Evolutionary conservation across 2,888 invertebrate species (phyloP).

Genomic region (Nymphalis polychloros): DNA sequence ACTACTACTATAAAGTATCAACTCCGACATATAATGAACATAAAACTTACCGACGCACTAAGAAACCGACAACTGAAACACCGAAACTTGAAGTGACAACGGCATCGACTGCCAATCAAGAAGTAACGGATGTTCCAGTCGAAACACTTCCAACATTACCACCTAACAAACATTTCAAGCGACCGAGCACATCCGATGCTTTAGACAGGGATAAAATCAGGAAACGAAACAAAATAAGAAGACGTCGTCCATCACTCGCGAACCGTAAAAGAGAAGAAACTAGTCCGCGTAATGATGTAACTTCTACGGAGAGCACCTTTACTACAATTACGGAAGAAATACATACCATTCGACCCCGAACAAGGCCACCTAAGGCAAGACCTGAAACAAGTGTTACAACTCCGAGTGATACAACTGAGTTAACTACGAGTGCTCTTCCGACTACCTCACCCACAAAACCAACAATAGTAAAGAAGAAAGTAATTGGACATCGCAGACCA

Average conservation of each 20-base stretch:
- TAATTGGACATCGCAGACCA: constrained; percentile 60
- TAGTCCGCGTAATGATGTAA: constrained; percentile 48
- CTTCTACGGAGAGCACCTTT: constrained; percentile 53
- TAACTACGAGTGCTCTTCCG: constrained; percentile 74
- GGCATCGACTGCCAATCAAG: constrained; percentile 46
- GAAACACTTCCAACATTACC: constrained; percentile 74
- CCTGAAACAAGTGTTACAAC: constrained; percentile 66
- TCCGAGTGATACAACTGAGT: constrained; percentile 69
- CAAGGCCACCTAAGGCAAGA: constrained; percentile 59
- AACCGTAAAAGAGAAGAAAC: constrained; percentile 60
- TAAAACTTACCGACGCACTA: constrained; percentile 62
- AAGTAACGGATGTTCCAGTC: constrained; percentile 54
- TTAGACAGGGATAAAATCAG: constrained; percentile 67
- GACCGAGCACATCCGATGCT: constrained; percentile 56
- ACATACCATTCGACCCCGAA: constrained; percentile 66
- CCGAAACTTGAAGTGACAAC: constrained; percentile 51
- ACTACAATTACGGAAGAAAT: constrained; percentile 60
- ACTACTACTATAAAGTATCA: constrained; percentile 75
- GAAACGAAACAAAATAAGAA: constrained; percentile 73
- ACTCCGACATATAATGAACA: constrained; percentile 67
- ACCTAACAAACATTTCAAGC: constrained; percentile 73
- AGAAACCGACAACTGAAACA: constrained; percentile 60
- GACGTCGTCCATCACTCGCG: constrained; percentile 66
- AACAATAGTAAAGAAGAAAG: constrained; percentile 69
- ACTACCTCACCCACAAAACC: constrained; percentile 73